phyloP scores from a whole-genome alignment of 2,797 vertebrate genomes.

The Sebastiscus albofasciatus region DNA sequence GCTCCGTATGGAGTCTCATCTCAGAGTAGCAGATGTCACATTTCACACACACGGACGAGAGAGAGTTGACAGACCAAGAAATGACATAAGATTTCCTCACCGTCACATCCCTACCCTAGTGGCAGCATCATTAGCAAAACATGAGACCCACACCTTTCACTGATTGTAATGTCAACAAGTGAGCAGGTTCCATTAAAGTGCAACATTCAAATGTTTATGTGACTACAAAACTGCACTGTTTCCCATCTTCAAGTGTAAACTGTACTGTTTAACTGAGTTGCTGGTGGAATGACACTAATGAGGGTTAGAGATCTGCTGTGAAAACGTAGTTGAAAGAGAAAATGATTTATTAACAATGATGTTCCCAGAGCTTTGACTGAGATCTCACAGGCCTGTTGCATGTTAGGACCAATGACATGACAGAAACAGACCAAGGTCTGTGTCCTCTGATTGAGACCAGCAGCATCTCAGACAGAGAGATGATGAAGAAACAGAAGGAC shows the following conservation, averaged over 20 bases:
- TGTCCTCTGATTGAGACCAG: background rate
- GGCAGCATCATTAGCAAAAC: background rate
- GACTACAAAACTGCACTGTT: background rate
- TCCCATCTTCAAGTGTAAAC: too few relatives aligned
- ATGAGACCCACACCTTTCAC: background rate
- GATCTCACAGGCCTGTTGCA: background rate
- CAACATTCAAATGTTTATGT: background rate
- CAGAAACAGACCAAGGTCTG: background rate
- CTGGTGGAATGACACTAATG: background rate
- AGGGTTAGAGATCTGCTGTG: background rate
- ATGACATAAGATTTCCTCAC: too few relatives aligned
- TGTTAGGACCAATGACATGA: background rate
- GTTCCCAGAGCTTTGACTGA: background rate
- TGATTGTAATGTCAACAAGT: background rate
- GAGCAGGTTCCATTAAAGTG: background rate
- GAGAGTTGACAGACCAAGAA: too few relatives aligned
- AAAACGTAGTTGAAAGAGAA: background rate
- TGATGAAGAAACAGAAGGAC: background rate
- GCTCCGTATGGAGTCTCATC: too few relatives aligned
- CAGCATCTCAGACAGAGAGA: background rate
- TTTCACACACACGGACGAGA: too few relatives aligned
- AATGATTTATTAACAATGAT: background rate
- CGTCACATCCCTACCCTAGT: background rate
- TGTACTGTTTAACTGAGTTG: background rate
- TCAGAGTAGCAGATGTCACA: too few relatives aligned